Evolutionary conservation across 2,797 vertebrate species (phyloP), one percentile per base, ranked within the genome.

Genomic region (Melanotaenia maccullochi): DNA sequence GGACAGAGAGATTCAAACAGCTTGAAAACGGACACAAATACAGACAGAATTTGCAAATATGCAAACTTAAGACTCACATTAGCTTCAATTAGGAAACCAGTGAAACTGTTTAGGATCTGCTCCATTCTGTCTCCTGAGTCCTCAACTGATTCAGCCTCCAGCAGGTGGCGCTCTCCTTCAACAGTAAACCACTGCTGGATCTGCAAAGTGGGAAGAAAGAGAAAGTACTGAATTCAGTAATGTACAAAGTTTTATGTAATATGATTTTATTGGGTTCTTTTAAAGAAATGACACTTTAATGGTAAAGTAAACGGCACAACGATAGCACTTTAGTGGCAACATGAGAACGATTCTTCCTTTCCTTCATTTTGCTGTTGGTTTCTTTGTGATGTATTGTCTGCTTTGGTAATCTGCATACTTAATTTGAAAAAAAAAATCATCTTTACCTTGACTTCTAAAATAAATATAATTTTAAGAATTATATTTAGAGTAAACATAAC

Each of bases 51-150:
- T 5, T 56, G 16, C 5, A 1, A 9, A 2, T 49, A 44, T 0
- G 11, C 49, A 71, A 55, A 72, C 3, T 18, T 24, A 20, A 24
- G 33, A 92, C 95, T 0, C 85, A 98, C 97, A 1, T 92, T 94
- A 25, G 96, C 96, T 88, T 96, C 95, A 8, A 93, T n/a, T 35
- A 98, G 94, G 89, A 99, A 97, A 55, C 92, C 87, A 33, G 95
- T 93, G 58, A 97, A 96, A 69, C 73, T 93, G 4, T 93, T 78
- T 0, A 95, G 74, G 0, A 92, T 91, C 65, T 93, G 88, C 81
- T 95, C 95, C 71, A 94, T 86, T 22, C 63, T 71, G 49, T 95
- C 81, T 5, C 91, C 87, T 36, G 94, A 93, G 60, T 93, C 86
- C 0, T 95, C 92, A 9, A 93, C 88, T 0, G 92, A 87, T 22